These are phyloP conservation scores for Crambe crambe DNA, from an alignment of 37 sponge, comb jelly and placozoan genomes.

Conservation along the genomic window DNA sequence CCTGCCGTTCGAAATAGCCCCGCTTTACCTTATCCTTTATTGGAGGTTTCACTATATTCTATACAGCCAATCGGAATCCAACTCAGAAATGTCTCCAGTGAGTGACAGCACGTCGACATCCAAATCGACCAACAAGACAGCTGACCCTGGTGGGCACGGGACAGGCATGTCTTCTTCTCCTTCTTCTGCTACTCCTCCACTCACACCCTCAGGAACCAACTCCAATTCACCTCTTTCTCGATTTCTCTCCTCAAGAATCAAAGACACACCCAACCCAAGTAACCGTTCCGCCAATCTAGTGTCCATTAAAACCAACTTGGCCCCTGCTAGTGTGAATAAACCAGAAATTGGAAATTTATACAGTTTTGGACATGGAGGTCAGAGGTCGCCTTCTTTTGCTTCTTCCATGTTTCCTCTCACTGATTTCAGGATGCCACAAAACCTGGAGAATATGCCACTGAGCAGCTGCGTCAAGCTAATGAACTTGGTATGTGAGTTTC, in stretches of 20 bases:
- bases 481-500: conserved; percentile 18
- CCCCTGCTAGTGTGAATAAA: too few relatives aligned
- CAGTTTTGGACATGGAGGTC: neutral
- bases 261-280: too few relatives aligned
- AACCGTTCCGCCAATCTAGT: too few relatives aligned
- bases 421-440: neutral
- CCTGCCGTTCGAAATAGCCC: too few relatives aligned
- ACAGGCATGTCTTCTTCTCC: neutral
- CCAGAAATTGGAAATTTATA: neutral
- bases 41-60: too few relatives aligned
- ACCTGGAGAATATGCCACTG: conserved; percentile 2
- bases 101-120: too few relatives aligned
- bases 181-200: neutral
- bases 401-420: neutral
- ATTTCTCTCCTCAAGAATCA: too few relatives aligned
- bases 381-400: neutral
- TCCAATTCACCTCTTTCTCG: neutral
- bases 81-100: neutral
- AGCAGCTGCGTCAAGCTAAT: conserved; percentile 15
- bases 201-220: neutral
- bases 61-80: neutral
- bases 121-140: too few relatives aligned
- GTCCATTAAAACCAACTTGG: too few relatives aligned
- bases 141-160: neutral
- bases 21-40: too few relatives aligned